phyloP scores from a whole-genome alignment of 1,140 invertebrate genomes.

The Heliconius nattereri region DNA sequence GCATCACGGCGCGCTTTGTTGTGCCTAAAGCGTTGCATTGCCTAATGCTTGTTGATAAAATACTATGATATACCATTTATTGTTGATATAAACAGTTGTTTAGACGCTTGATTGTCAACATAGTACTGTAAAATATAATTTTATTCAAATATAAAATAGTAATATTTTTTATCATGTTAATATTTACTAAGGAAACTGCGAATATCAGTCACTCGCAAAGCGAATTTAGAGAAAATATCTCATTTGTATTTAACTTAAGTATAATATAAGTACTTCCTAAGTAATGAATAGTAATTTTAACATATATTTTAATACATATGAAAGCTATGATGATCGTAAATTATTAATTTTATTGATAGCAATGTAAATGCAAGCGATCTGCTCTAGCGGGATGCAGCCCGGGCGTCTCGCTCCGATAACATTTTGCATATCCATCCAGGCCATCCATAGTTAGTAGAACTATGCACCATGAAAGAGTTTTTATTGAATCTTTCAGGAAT shows the following conservation, averaged over 20 bases:
- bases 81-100: background rate
- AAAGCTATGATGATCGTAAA: background rate
- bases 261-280: background rate
- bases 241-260: background rate
- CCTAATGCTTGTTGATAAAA: conserved; percentile 38
- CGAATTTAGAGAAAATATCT: background rate
- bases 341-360: conserved; percentile 5
- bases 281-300: background rate
- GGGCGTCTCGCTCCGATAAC: conserved; percentile 3
- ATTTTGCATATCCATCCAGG: background rate
- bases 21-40: conserved; percentile 49
- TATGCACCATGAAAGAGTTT: background rate
- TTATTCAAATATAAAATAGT: background rate
- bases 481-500: background rate
- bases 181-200: no score
- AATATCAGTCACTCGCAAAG: no score
- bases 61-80: conserved; percentile 25
- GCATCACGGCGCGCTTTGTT: conserved; percentile 52
- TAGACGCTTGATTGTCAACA: background rate
- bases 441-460: background rate
- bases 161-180: no score
- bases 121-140: background rate
- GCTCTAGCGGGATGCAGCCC: conserved; percentile 1
- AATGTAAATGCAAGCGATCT: conserved; percentile 2
- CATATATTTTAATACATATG: conserved; percentile 6